Evolutionary conservation across 2,113 vertebrate species (phyloP), one percentile per base, ranked within the genome.

Genomic region (Pseudonaja textilis): DNA sequence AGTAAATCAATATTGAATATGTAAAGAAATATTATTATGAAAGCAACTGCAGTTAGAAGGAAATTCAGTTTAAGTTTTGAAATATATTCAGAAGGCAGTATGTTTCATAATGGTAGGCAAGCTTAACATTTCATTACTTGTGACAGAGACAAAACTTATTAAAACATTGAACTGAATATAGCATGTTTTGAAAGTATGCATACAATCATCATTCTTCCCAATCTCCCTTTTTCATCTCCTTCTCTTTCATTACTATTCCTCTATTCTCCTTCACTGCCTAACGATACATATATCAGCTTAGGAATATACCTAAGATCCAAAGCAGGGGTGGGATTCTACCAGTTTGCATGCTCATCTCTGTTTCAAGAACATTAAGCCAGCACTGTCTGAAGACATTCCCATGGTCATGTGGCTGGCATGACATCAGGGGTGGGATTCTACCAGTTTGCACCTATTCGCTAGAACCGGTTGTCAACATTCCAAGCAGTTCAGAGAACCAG

Each of bases 11-110:
- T 94, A 52, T 94, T 94, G 93, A 94, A 0, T 87, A 91, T 20
- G 0, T 64, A 90, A 95, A 12, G 92, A 88, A 96, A 95, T 20
- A 89, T 85, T 91, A 87, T 85, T 95, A 94, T 89, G 87, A 96
- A 92, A 92, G 34, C 29, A 93, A 90, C 52, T 92, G 87, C 90
- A 90, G 56, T 90, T 91, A 90, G 34, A 20, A 34, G 56, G 59
- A 7, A 91, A 9, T 57, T 2, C 81, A 85, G 91, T 91, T 93
- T 86, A 91, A 22, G 93, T 95, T 64, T 94, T 93, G 9, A 52
- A 92, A 94, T 91, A 56, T 94, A 90, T 54, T 61, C 52, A 87
- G 85, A 29, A 52, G 23, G 22, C 47, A 87, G 26, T 12, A 12
- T 87, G 69, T 88, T 39, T 88, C 8, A 5, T 86, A 88, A 57